phyloP scores from a whole-genome alignment of 2,797 vertebrate species.

The Pseudocheirus occidentalis region DNA sequence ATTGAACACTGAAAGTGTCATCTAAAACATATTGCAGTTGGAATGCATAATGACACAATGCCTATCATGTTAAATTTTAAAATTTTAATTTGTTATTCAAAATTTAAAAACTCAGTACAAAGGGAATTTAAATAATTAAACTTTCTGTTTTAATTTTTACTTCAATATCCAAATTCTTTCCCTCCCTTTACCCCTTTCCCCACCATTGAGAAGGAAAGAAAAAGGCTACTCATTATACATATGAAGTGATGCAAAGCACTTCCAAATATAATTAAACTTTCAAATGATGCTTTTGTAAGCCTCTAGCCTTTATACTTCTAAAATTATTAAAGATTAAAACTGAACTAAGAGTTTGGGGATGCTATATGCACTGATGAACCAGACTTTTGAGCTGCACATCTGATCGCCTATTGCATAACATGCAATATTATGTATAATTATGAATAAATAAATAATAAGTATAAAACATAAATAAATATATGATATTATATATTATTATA shows the following conservation, averaged over 20 bases:
- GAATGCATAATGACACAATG: background rate
- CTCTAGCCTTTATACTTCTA: background rate
- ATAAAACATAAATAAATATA: no score
- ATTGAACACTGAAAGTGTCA: background rate
- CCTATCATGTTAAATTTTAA: background rate
- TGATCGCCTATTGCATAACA: background rate
- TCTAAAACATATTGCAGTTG: background rate
- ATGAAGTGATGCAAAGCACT: background rate
- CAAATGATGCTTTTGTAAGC: background rate
- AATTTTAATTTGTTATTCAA: background rate
- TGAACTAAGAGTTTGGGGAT: background rate
- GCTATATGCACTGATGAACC: background rate
- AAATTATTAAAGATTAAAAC: background rate
- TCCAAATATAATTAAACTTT: background rate
- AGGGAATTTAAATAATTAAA: background rate
- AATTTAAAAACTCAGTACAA: background rate
- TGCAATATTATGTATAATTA: no score
- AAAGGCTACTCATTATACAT: background rate
- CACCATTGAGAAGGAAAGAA: background rate
- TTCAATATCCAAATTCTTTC: background rate
- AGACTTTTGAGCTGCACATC: background rate
- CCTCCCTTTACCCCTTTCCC: background rate
- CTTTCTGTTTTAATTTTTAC: background rate
- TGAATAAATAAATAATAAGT: no score
- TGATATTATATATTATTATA: no score